A percentile compares a stretch with the other conserved stretches of the same genome.
These are phyloP conservation scores for Melanostoma scalare DNA, from an alignment of 2,888 invertebrate genomes.

Conservation along the genomic window DNA sequence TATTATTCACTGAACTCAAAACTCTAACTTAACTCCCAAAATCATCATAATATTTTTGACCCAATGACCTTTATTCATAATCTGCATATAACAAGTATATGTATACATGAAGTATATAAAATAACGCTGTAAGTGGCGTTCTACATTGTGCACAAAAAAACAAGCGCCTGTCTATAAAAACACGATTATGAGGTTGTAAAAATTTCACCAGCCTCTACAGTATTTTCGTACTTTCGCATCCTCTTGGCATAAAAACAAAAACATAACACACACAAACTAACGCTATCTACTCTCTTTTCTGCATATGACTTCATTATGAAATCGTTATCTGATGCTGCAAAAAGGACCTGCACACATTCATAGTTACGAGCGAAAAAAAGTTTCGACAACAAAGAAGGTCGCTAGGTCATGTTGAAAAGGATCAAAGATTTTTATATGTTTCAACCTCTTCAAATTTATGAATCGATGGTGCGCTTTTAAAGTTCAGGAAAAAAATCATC, in stretches of 20 bases:
- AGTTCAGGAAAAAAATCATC: conserved; percentile 21
- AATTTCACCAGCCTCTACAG: conserved; percentile 23
- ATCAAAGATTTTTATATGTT: conserved; percentile 32
- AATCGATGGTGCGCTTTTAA: conserved; percentile 29
- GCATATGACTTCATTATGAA: conserved; percentile 40
- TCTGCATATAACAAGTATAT: not conserved
- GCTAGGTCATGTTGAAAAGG: conserved; percentile 49
- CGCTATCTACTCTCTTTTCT: conserved; percentile 22
- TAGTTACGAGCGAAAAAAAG: conserved; percentile 24
- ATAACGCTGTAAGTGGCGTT: conserved; percentile 23
- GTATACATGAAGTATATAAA: not conserved
- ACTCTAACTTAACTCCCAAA: no score
- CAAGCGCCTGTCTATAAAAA: conserved; percentile 37
- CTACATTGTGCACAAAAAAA: conserved; percentile 26
- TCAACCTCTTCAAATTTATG: conserved; percentile 38
- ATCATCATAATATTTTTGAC: not conserved
- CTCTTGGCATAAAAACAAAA: conserved; percentile 54
- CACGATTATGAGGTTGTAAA: conserved; percentile 27
- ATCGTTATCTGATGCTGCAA: conserved; percentile 44
- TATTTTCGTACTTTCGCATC: conserved; percentile 59
- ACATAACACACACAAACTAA: conserved; percentile 22
- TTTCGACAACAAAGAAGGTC: conserved; percentile 37
- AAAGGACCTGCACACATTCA: conserved; percentile 26
- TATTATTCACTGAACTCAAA: no score
- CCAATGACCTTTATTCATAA: conserved; percentile 25